Percentiles rank a stretch among this genome's conserved stretches.
Conservation (phyloP, 2,113 vertebrate species). For the Nyctibius bracteatus region DNA sequence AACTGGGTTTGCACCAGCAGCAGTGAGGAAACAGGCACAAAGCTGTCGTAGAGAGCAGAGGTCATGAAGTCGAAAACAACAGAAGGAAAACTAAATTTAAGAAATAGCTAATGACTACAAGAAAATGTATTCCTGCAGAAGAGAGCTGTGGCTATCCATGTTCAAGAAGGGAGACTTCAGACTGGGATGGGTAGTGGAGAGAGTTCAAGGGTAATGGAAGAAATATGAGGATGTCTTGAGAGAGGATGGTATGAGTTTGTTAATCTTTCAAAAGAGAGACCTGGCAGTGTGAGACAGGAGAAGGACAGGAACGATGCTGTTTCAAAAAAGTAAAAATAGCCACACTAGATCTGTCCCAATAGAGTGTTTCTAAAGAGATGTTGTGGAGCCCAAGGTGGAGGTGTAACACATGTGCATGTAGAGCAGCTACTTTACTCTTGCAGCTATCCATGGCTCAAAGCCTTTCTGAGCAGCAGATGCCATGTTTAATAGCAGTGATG, state of each 20-base stretch:
- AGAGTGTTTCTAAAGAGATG: background rate
- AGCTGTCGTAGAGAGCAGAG: background rate
- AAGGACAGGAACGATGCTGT: background rate
- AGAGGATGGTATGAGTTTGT: background rate
- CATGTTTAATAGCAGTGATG: background rate
- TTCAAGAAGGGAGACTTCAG: background rate
- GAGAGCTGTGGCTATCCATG: rapidly evolving
- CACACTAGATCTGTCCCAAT: background rate
- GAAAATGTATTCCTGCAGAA: background rate
- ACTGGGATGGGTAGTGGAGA: background rate
- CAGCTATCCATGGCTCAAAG: background rate
- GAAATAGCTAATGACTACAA: background rate
- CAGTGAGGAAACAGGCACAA: background rate
- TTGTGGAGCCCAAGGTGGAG: background rate
- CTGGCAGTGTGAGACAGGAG: background rate
- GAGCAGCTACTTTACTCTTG: background rate
- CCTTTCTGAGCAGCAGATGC: background rate
- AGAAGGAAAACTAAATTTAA: background rate
- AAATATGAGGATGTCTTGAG: rapidly evolving
- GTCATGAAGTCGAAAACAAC: background rate
- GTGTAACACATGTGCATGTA: rapidly evolving
- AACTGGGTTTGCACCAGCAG: background rate
- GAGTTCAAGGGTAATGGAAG: background rate
- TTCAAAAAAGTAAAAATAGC: background rate
- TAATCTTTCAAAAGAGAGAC: background rate